A percentile compares a stretch with the other conserved stretches of the same genome.
These are phyloP conservation scores for Ormia ochracea DNA, from an alignment of 2,888 invertebrate genomes.

Conservation along the genomic window DNA sequence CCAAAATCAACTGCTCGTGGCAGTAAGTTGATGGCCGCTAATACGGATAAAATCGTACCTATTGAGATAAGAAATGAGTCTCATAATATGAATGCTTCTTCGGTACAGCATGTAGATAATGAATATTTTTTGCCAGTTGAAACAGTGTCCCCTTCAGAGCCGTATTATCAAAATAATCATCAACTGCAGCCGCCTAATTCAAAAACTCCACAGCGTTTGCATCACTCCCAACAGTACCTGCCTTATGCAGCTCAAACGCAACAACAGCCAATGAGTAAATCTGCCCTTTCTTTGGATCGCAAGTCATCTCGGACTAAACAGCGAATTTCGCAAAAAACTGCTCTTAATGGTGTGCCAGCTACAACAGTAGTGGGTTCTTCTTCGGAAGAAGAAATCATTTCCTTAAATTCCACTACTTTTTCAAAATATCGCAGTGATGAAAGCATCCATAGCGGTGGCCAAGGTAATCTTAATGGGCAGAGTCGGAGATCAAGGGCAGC, in stretches of 20 bases:
- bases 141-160: conserved; percentile 67
- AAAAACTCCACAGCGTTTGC: conserved; percentile 61
- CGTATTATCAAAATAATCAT: conserved; percentile 66
- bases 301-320: conserved; percentile 59
- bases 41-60: conserved; percentile 83
- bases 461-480: conserved; percentile 78
- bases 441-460: conserved; percentile 80
- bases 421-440: conserved; percentile 84
- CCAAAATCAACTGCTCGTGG: conserved; percentile 78
- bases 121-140: conserved; percentile 76
- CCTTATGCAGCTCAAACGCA: conserved; percentile 58
- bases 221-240: conserved; percentile 56
- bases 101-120: conserved; percentile 74
- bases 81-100: conserved; percentile 41
- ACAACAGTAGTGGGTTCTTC: conserved; percentile 66
- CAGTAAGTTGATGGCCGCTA: conserved; percentile 78
- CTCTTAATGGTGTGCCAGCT: conserved; percentile 66
- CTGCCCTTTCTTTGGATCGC: conserved; percentile 73
- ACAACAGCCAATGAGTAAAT: conserved; percentile 65
- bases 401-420: conserved; percentile 83
- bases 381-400: conserved; percentile 77
- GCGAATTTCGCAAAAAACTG: conserved; percentile 64
- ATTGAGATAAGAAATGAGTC: conserved; percentile 12
- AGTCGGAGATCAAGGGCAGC: conserved; percentile 84
- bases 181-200: background rate